Conservation (phyloP, 2,888 invertebrate genomes). For the Platycheirus albimanus region DNA sequence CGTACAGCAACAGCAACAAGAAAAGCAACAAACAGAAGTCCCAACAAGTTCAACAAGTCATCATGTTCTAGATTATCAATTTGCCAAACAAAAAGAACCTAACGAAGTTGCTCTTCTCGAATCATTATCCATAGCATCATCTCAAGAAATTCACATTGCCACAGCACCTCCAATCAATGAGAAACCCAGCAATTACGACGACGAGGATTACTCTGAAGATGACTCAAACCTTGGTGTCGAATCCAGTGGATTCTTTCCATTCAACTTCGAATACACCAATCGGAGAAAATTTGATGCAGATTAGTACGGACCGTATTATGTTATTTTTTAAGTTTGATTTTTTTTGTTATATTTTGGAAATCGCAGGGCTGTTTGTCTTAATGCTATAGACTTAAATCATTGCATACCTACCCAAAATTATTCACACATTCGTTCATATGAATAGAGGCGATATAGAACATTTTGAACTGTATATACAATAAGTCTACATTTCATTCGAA, state of each 20-base stretch:
- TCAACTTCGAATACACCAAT: conserved; percentile 64
- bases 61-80: conserved; percentile 24
- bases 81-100: conserved; percentile 28
- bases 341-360: conserved; percentile 37
- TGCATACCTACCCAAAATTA: conserved; percentile 9
- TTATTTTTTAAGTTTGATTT: conserved; percentile 61
- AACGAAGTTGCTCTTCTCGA: conserved; percentile 54
- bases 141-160: conserved; percentile 44
- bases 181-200: conserved; percentile 67
- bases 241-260: conserved; percentile 68
- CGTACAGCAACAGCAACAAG: conserved; percentile 5
- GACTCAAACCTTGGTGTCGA: conserved; percentile 57
- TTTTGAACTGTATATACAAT: conserved; percentile 47
- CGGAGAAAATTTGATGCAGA: conserved; percentile 71
- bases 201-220: conserved; percentile 71
- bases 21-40: conserved; percentile 38
- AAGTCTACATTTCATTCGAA: conserved; percentile 18
- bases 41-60: conserved; percentile 36
- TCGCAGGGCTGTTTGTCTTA: conserved; percentile 52
- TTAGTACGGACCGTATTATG: conserved; percentile 72
- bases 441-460: conserved; percentile 16
- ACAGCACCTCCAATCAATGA: conserved; percentile 73
- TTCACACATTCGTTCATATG: conserved; percentile 25
- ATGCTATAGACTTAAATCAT: conserved; percentile 50
- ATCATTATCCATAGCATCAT: conserved; percentile 50